These are phyloP conservation scores for Timema podura DNA, from an alignment of 2,888 invertebrate genomes.

Conservation along the genomic window DNA sequence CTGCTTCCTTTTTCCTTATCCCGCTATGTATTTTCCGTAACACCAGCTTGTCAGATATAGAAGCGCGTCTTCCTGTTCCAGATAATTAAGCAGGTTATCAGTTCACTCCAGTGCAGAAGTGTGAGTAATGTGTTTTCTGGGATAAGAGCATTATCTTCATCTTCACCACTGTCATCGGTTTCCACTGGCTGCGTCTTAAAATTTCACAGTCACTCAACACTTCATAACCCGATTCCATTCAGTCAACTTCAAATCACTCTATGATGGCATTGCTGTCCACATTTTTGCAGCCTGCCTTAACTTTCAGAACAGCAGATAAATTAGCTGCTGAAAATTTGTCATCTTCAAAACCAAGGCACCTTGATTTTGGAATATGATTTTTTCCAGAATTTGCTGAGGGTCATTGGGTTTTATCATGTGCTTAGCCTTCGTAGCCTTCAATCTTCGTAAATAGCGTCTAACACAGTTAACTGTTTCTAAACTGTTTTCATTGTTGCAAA, in stretches of 20 bases:
- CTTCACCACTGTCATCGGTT: not conserved
- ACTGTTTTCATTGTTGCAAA: not conserved
- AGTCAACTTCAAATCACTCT: not conserved
- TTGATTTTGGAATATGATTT: too few relatives aligned
- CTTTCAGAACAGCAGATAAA: not conserved
- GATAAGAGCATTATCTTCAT: not conserved
- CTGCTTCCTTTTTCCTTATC: not conserved
- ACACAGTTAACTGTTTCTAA: not conserved
- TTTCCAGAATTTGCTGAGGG: too few relatives aligned
- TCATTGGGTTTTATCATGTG: constrained; percentile 10
- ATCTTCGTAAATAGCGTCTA: not conserved
- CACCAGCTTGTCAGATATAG: not conserved
- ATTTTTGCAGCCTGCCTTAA: not conserved
- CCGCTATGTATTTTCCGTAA: not conserved
- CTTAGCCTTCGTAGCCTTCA: not conserved
- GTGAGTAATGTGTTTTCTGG: not conserved
- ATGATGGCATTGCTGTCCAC: not conserved
- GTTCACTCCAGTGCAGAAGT: not conserved
- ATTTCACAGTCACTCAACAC: not conserved
- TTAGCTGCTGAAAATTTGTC: not conserved
- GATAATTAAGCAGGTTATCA: not conserved
- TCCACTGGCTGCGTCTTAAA: not conserved
- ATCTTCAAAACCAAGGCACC: too few relatives aligned
- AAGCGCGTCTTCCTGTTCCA: not conserved
- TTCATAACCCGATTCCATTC: not conserved